These are phyloP conservation scores for Melanotus villosus DNA, from an alignment of 2,888 invertebrate species.

Conservation along the genomic window DNA sequence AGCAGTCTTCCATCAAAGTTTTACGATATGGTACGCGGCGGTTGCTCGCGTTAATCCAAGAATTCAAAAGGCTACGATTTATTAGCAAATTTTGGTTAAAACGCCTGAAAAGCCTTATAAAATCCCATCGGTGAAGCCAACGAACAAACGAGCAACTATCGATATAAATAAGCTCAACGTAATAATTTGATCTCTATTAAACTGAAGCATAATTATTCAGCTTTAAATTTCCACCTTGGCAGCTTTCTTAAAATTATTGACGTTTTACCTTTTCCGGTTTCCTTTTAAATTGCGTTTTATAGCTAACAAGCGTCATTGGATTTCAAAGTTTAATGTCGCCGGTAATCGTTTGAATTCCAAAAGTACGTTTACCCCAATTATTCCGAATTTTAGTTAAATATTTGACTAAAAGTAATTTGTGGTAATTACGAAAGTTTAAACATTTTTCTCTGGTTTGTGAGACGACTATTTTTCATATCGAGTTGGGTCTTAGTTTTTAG, in stretches of 20 bases:
- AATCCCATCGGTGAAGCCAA: neutral
- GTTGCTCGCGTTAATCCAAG: neutral
- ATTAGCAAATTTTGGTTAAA: conserved; percentile 2
- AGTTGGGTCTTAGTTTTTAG: conserved; percentile 17
- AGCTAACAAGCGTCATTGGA: conserved; percentile 13
- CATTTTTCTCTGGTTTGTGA: neutral
- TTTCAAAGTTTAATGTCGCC: conserved; percentile 8
- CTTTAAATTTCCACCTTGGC: neutral
- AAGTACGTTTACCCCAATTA: too few relatives aligned
- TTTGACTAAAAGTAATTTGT: neutral
- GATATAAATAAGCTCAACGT: neutral
- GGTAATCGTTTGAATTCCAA: neutral
- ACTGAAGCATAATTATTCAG: neutral
- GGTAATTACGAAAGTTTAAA: neutral
- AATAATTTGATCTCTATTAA: conserved; percentile 16
- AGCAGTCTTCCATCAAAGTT: neutral
- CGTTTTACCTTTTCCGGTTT: conserved; percentile 6
- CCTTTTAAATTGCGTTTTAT: conserved; percentile 2
- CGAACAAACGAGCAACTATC: conserved; percentile 9
- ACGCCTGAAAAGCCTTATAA: conserved; percentile 3
- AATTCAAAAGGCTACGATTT: conserved; percentile 7
- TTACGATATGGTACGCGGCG: neutral
- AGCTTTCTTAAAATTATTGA: neutral
- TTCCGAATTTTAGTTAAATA: too few relatives aligned
- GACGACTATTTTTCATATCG: neutral